Conservation (phyloP, 2,797 vertebrate species). For the Urocyon cinereoargenteus region DNA sequence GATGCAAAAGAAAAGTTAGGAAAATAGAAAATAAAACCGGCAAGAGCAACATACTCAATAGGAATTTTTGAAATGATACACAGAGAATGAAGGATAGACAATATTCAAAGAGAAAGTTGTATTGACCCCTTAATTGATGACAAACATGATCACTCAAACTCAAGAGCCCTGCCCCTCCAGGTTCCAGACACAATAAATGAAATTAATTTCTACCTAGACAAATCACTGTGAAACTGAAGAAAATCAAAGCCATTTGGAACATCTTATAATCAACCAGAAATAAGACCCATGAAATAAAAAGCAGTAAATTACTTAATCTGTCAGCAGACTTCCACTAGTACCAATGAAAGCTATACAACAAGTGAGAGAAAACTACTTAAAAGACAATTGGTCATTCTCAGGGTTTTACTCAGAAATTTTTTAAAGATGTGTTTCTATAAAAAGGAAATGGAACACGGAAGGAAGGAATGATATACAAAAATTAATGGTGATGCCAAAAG, state of each 20-base stretch:
- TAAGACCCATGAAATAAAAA: constrained; percentile 9
- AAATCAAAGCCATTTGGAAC: not conserved
- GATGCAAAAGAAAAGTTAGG: not conserved
- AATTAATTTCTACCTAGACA: not conserved
- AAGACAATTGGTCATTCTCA: not conserved
- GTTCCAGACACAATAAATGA: not conserved
- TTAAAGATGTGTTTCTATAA: not conserved
- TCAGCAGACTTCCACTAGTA: not conserved
- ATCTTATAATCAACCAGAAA: not conserved
- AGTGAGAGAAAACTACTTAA: not conserved
- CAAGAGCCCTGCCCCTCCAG: not conserved
- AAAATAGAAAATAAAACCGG: not conserved
- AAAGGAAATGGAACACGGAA: not conserved
- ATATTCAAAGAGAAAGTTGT: not conserved
- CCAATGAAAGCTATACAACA: not conserved
- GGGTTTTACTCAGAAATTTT: not conserved
- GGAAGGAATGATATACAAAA: constrained; percentile 18
- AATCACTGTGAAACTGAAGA: not conserved
- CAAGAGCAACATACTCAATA: not conserved
- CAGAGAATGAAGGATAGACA: not conserved
- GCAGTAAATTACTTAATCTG: not conserved
- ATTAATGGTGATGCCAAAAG: not conserved
- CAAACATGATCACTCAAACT: not conserved
- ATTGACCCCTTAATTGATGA: not conserved
- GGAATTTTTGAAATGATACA: not conserved